Evolutionary conservation across 30 jellyfish, hydroid and myxozoan genomes (phyloP), one percentile per base, ranked within the genome.

Genomic region (Hydractinia echinata): DNA sequence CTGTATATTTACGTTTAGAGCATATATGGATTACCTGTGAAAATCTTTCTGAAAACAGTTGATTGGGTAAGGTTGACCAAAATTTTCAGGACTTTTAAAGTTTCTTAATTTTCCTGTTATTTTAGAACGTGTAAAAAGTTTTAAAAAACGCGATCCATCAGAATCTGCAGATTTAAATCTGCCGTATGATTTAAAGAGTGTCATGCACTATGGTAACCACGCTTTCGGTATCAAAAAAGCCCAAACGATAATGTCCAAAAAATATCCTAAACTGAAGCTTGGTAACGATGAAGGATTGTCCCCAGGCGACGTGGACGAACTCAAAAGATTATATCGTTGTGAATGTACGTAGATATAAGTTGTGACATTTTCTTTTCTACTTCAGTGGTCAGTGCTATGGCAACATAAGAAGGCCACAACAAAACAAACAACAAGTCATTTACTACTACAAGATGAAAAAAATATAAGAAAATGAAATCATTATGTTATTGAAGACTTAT

Each of bases 301-400:
- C 19, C 19, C 74, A n/a, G 74, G 74, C 4, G 74, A 64, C 39
- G 74, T 64, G 9, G 74, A 64, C 16, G 74, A 64, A 2, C 19
- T 64, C 18, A 64, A 64, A 7, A 64, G 16, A 64, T 13, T 64
- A 64, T 64, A 64, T 64, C 74, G 74, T 64, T 64, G 74, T 13
- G 74, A 7, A 6, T 44, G 74, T 64, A 64, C 9, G 19, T 11
- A 58, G 19, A 16, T 11, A 16, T 11, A 58, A 1, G 15, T 16
- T 13, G 15, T 11, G 18, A 0, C 1, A 58, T 58, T 58, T 58
- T 58, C 15, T 58, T 58, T 11, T 16, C 69, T 3, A 58, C 69
- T 13, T 1, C 69, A 11, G 15, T 0, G 15, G 69, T 16, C 15
- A 13, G 69, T 11, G 19, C 1, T 58, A 58, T 58, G 15, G 19